Evolutionary conservation across 2,113 vertebrate genomes (phyloP).

Genomic region (Bubalus kerabau): DNA sequence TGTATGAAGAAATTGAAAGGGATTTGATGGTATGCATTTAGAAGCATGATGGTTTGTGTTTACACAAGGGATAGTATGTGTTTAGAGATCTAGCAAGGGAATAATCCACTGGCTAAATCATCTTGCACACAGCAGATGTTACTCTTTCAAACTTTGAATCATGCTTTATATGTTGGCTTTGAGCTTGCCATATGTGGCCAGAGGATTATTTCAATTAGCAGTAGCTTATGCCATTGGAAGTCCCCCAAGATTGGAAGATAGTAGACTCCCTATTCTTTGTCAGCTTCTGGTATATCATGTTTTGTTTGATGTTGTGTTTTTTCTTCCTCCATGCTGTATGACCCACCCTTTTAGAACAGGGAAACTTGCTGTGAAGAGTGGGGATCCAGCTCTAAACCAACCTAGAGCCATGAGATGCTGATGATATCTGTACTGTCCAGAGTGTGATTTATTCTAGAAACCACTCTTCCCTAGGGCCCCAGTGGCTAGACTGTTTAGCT

Average conservation of each 20-base stretch:
- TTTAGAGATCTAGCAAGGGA: conserved; percentile 24
- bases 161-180: neutral
- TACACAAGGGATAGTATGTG: neutral
- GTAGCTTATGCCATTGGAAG: neutral
- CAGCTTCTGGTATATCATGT: neutral
- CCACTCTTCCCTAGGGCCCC: neutral
- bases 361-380: neutral
- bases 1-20: conserved; percentile 83
- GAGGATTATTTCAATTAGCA: conserved; percentile 5
- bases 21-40: conserved; percentile 79
- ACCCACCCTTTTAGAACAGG: neutral
- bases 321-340: neutral
- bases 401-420: neutral
- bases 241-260: neutral
- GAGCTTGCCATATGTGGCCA: neutral
- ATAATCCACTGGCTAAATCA: neutral
- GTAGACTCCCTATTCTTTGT: neutral
- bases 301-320: neutral
- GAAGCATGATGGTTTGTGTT: neutral
- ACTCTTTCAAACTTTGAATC: neutral
- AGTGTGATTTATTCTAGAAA: neutral
- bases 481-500: neutral
- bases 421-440: neutral
- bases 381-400: neutral
- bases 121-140: neutral